Evolutionary conservation across 2,888 invertebrate species (phyloP), one percentile per base, ranked within the genome.

Genomic region (Nomada lathburiana): DNA sequence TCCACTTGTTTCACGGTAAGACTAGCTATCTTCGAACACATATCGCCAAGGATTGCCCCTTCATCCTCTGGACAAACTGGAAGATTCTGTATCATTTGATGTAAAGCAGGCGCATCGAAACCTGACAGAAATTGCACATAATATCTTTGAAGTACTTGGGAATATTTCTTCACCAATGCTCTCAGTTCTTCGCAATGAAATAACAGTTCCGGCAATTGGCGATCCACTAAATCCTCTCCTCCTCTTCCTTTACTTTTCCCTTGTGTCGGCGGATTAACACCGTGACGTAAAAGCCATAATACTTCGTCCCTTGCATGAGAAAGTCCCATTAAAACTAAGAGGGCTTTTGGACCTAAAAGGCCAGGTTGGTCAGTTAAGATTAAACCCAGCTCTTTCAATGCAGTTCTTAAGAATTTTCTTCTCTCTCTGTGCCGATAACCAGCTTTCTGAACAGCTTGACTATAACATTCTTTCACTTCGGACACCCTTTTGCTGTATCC

Each of bases 301-400:
- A 99, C 98, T 95, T 99, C 99, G 95, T 99, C 99, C 89, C 99
- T 96, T 0, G 99, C 97, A 94, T 98, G 97, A 84, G 98, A 98
- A 13, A 99, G 95, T 0, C 98, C 99, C 96, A 99, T 99, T 92
- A 99, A 98, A 86, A 99, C 98, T 91, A 98, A 96, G 77, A 99
- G 95, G 10, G 98, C 98, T 95, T 99, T 99, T 0, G 99, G 99
- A 0, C 99, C 99, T 60, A 99, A 94, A 29, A 99, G 95, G 0
- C 99, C 99, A 3, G 99, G 99, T 93, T 99, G 99, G 94, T 99
- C 99, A 20, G 99, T 98, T 92, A 99, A 96, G 89, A 99, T 98
- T 2, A 99, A 95, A 1, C 98, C 98, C 82, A 99, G 94, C 94
- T 99, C 99, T 92, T 99, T 98, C 26, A 99, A 94, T 2, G 99